Base-by-base conservation (phyloP, 2,113 vertebrate species). In the Pyxicephalus adspersus region DNA sequence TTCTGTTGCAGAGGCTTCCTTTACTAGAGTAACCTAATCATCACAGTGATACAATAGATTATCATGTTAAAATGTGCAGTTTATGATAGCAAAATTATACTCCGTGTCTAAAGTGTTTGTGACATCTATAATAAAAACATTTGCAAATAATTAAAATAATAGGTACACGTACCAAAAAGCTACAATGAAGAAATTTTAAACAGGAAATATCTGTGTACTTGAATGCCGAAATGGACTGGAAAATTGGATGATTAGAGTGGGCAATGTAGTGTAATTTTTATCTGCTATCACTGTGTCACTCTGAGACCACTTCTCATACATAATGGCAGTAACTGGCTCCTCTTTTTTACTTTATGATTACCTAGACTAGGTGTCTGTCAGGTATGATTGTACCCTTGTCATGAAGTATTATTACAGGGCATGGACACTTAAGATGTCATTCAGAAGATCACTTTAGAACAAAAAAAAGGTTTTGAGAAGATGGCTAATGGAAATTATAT, bases 351-450 rank as follows among this genome's bases (percentile, higher is more conserved):
- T 61, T 55, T 71, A 25, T 78, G 50, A 66, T 78, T 78, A 78
- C 51, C 23, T 31, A 51, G 76, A 52, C 26, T 2, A 23, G 52
- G 19, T 76, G n/a, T 31, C 64, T 61, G 77, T 25, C 16, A 64
- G 65, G 55, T 68, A 60, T 50, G 77, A 80, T 70, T 80, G 31
- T 34, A 70, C 65, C 38, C 54, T 70, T 80, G 55, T 25, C 66
- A 17, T 71, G 25, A 80, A 29, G 25, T 23, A 63, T 71, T 80
- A 78, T 78, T 78, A 78, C 18, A 57, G 64, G 64, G 20, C 52
- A 57, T 0, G 1, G 25, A 15, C 50, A 5, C 73, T 54, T 45
- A 55, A 77, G 16, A 66, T 77, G 76, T 64, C 63, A 54, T 15
- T 77, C 61, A 77, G 2, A 29, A 3, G 50, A 34, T 54, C 3